Percentiles rank a stretch among this genome's conserved stretches.
Evolutionary conservation across 2,113 vertebrate genomes (phyloP).

Genomic region (Puma concolor): DNA sequence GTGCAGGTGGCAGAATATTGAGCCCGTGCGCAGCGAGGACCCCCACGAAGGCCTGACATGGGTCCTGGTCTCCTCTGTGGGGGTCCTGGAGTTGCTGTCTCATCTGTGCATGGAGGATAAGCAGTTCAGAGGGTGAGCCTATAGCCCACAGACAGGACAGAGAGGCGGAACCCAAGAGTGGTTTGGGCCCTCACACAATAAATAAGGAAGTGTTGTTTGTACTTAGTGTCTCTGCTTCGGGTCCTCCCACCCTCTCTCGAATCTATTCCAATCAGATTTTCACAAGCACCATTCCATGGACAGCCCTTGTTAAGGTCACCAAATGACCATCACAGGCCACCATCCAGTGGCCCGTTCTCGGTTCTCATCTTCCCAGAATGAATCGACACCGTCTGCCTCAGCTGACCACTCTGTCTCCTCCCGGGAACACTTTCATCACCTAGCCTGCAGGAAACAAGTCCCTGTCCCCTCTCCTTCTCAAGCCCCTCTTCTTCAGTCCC

Average conservation of each 20-base stretch:
- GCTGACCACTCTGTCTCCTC: too few relatives aligned
- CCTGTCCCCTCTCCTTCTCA: neutral
- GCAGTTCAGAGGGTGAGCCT: neutral
- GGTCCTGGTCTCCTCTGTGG: neutral
- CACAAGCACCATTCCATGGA: neutral
- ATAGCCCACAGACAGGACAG: neutral
- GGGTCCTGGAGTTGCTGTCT: neutral
- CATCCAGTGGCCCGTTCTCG: neutral
- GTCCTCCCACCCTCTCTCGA: neutral
- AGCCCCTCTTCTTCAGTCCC: neutral
- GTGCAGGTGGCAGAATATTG: too few relatives aligned
- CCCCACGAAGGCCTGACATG: neutral
- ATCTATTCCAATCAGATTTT: neutral
- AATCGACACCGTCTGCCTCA: neutral
- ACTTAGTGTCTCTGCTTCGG: neutral
- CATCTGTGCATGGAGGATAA: neutral
- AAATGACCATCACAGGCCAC: neutral
- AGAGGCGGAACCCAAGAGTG: neutral
- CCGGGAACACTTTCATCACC: neutral
- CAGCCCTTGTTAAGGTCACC: neutral
- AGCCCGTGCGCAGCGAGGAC: too few relatives aligned
- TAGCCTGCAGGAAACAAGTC: neutral
- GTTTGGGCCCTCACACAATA: neutral
- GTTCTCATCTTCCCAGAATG: neutral
- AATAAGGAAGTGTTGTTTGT: too few relatives aligned